Percentiles rank a stretch among this genome's conserved stretches.
Evolutionary conservation across 2,113 vertebrate species (phyloP).

Genomic region (Scopus umbretta): DNA sequence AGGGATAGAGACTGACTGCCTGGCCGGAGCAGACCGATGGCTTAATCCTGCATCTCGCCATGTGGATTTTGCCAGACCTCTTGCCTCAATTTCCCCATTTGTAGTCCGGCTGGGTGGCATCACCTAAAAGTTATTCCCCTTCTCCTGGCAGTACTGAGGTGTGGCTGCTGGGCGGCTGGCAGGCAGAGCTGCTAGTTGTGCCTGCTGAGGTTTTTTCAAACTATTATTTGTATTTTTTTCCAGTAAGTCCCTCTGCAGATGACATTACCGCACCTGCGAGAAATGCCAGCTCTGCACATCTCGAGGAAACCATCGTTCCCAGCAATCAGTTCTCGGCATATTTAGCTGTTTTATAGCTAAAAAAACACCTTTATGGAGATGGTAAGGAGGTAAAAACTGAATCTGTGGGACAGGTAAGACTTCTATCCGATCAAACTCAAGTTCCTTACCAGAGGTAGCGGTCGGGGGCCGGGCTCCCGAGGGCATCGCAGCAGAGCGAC

Average conservation of each 20-base stretch:
- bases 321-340: fast-evolving
- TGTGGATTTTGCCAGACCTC: neutral
- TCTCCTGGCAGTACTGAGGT: neutral
- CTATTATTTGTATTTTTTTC: neutral
- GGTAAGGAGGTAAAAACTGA: neutral
- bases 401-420: neutral
- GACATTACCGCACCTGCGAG: neutral
- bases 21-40: neutral
- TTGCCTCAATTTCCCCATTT: neutral
- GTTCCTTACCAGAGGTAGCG: constrained; percentile 86
- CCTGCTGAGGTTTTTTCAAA: neutral
- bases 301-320: neutral
- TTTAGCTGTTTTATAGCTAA: neutral
- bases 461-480: constrained; percentile 78
- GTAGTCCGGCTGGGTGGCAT: neutral
- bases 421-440: neutral
- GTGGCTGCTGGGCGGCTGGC: neutral
- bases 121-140: neutral
- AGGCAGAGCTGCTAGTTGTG: neutral
- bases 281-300: neutral
- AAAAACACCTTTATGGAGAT: neutral
- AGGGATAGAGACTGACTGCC: neutral
- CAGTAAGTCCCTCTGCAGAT: neutral
- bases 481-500: constrained; percentile 87
- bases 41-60: neutral